phyloP scores from a whole-genome alignment of 92 coral and sea anemone species.

The Phenganax marumi region DNA sequence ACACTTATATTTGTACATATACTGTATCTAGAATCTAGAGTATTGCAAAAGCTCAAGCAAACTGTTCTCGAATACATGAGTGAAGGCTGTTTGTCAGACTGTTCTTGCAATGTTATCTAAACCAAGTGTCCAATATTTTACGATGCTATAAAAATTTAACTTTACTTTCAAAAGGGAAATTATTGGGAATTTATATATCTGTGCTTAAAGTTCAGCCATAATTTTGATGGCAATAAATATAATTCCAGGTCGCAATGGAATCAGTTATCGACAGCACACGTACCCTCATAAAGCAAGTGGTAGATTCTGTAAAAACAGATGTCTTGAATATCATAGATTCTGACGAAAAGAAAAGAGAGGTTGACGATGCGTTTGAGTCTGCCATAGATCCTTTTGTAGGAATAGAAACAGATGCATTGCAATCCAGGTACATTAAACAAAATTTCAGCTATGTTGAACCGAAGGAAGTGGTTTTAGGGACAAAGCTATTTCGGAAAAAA shows the following conservation, averaged over 20 bases:
- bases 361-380: slow-evolving; percentile 4
- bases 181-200: neutral
- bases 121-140: no score
- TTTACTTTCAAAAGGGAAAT: neutral
- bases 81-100: no score
- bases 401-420: slow-evolving; percentile 29
- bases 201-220: neutral
- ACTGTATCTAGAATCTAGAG: no score
- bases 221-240: neutral
- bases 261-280: slow-evolving; percentile 30
- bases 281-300: slow-evolving; percentile 31
- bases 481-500: neutral
- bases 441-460: slow-evolving; percentile 29
- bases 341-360: neutral
- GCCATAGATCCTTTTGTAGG: slow-evolving; percentile 10
- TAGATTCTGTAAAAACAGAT: neutral
- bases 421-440: slow-evolving; percentile 22
- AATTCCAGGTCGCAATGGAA: slow-evolving; percentile 28
- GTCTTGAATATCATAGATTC: neutral
- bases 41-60: no score
- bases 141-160: no score
- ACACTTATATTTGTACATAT: no score
- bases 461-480: neutral
- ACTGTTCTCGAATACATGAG: no score
- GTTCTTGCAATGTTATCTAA: no score